Evolutionary conservation across 2,888 invertebrate genomes (phyloP).

Genomic region (Ephialtes manifestator): DNA sequence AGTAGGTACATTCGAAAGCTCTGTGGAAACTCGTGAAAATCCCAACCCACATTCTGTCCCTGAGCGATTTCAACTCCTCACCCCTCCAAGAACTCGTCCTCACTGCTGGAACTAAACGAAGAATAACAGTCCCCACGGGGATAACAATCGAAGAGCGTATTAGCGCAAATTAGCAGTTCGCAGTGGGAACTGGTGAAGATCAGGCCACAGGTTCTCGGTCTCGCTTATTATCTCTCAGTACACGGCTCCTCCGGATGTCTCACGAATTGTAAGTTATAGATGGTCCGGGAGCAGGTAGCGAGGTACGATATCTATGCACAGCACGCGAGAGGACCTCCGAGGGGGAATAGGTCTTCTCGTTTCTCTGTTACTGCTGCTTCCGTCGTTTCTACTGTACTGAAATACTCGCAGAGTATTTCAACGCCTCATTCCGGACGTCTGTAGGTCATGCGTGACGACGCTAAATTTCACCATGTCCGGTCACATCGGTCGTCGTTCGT

Average conservation of each 20-base stretch:
- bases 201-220: constrained; percentile 41
- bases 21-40: constrained; percentile 36
- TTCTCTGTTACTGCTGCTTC: constrained; percentile 33
- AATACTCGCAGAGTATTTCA: constrained; percentile 45
- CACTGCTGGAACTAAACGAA: constrained; percentile 58
- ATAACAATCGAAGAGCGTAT: constrained; percentile 63
- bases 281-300: constrained; percentile 9
- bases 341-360: constrained; percentile 37
- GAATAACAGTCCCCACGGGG: constrained; percentile 52
- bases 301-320: constrained; percentile 61
- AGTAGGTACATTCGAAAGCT: constrained; percentile 26
- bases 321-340: constrained; percentile 57
- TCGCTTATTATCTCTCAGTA: constrained; percentile 16
- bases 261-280: constrained; percentile 36
- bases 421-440: constrained; percentile 60
- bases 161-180: constrained; percentile 66
- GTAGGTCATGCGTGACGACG: constrained; percentile 63
- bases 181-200: constrained; percentile 55
- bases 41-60: constrained; percentile 17
- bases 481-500: constrained; percentile 44
- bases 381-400: constrained; percentile 29
- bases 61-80: constrained; percentile 32
- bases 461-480: constrained; percentile 48
- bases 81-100: constrained; percentile 18
- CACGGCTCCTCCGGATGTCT: constrained; percentile 44